Evolutionary conservation across 2,797 vertebrate genomes (phyloP), one percentile per base, ranked within the genome.

Genomic region (Artibeus lituratus): DNA sequence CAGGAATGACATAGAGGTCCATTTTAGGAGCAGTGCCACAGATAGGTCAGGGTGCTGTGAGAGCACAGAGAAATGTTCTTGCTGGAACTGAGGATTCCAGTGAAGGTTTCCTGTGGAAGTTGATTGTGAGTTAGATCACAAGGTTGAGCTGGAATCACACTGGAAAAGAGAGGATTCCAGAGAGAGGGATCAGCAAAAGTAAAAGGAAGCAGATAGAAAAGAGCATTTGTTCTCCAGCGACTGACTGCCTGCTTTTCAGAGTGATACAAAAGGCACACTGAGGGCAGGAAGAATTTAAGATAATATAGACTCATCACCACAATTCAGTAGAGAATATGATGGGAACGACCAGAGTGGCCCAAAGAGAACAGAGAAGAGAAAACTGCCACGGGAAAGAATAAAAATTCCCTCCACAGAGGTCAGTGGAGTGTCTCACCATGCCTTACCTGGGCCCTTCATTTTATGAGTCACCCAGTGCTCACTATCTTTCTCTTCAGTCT

Each of bases 91-190:
- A 14, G 49, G 51, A 24, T 24, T 57, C 51, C 39, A 57, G 3
- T 10, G 19, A 59, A 73, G 7, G 8, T 26, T 47, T 91, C 32
- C 26, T 35, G 2, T 22, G 59, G 49, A 77, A 35, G 51, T 3
- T 14, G 10, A 4, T 7, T 3, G 10, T 37, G 15, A 24, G 5
- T 19, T 11, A 44, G 18, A 22, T 19, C 29, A 24, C 59, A 24
- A 1, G 0, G 18, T 29, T 4, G 1, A 24, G 18, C 18, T 37
- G 14, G 22, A 10, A 15, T 42, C 19, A 2, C 12, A 3, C 0
- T 6, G 57, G 72, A 39, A 35, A 44, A 69, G 15, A 35, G 2
- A 5, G 4, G 26, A 29, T 19, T 10, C 19, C 26, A 49, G 65
- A 32, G 24, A 82, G 18, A 11, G n/a, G 39, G 37, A 37, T 44